Conservation (phyloP, 2,888 invertebrate species). For the Isoperla grammatica region DNA sequence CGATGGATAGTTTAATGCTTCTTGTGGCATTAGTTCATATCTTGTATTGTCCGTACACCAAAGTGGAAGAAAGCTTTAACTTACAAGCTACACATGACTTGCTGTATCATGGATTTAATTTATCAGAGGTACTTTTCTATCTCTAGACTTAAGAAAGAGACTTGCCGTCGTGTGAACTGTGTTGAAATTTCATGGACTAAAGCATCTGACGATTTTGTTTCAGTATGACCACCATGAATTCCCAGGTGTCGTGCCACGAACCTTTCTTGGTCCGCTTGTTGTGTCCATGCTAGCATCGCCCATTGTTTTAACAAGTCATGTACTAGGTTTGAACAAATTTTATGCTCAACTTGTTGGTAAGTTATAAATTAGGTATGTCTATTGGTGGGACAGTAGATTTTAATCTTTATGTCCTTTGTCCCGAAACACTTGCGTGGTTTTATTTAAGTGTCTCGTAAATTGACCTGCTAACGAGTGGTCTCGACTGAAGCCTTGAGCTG, state of each 20-base stretch:
- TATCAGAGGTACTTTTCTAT: constrained; percentile 61
- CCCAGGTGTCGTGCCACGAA: constrained; percentile 95
- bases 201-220: constrained; percentile 39
- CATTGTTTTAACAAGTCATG: constrained; percentile 59
- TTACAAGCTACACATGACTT: constrained; percentile 97
- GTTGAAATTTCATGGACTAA: too few species aligned
- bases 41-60: constrained; percentile 88
- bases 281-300: constrained; percentile 76
- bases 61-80: constrained; percentile 99
- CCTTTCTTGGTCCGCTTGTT: constrained; percentile 86
- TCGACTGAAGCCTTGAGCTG: too few species aligned
- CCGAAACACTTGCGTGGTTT: too few species aligned
- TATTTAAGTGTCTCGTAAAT: too few species aligned
- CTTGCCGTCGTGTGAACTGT: too few species aligned
- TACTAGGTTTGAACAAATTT: constrained; percentile 72
- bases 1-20: constrained; percentile 65
- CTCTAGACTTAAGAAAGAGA: too few species aligned
- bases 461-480: too few species aligned
- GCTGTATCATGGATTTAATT: constrained; percentile 78
- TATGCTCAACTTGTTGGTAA: constrained; percentile 84
- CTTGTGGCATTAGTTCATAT: constrained; percentile 73
- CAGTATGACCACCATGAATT: constrained; percentile 98
- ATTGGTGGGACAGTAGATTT: too few species aligned
- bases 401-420: too few species aligned
- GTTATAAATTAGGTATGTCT: too few species aligned